A percentile compares a stretch with the other conserved stretches of the same genome.
phyloP scores from a whole-genome alignment of 2,888 invertebrate species.

The Halictus ligatus region DNA sequence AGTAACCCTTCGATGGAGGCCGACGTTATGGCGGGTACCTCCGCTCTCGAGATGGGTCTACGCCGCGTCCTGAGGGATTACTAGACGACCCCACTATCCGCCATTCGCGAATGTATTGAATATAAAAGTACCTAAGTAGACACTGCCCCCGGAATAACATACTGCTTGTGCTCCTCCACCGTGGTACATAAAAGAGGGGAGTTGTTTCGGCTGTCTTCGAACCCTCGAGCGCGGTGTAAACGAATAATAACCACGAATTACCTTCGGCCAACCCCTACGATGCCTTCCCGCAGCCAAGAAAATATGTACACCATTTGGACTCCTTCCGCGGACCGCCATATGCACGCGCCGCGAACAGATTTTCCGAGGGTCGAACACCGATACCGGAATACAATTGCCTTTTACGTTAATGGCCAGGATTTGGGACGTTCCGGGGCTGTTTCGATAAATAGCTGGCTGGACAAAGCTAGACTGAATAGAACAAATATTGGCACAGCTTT shows the following conservation, averaged over 20 bases:
- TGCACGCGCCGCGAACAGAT: conserved; percentile 37
- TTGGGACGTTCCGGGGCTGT: not conserved
- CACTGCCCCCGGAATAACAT: conserved; percentile 80
- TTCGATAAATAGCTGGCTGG: not conserved
- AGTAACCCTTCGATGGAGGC: conserved; percentile 78
- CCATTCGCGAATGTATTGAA: conserved; percentile 82
- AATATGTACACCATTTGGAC: conserved; percentile 74
- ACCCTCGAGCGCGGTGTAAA: conserved; percentile 69
- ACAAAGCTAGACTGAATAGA: not conserved
- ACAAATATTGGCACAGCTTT: not conserved
- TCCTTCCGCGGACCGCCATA: conserved; percentile 45
- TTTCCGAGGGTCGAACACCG: conserved; percentile 29
- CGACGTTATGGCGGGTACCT: conserved; percentile 74
- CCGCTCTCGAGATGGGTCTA: conserved; percentile 66
- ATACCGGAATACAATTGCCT: conserved; percentile 31
- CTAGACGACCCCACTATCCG: conserved; percentile 73
- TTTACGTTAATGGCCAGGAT: conserved; percentile 40
- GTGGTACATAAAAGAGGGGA: conserved; percentile 54
- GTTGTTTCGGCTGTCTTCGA: conserved; percentile 69
- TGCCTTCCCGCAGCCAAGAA: conserved; percentile 64
- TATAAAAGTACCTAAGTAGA: conserved; percentile 83
- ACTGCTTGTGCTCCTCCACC: conserved; percentile 58
- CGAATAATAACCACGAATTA: conserved; percentile 82
- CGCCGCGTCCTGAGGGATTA: conserved; percentile 79
- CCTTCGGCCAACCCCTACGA: conserved; percentile 58